Evolutionary conservation across 2,797 vertebrate genomes (phyloP).

Genomic region (Chiloscyllium punctatum): DNA sequence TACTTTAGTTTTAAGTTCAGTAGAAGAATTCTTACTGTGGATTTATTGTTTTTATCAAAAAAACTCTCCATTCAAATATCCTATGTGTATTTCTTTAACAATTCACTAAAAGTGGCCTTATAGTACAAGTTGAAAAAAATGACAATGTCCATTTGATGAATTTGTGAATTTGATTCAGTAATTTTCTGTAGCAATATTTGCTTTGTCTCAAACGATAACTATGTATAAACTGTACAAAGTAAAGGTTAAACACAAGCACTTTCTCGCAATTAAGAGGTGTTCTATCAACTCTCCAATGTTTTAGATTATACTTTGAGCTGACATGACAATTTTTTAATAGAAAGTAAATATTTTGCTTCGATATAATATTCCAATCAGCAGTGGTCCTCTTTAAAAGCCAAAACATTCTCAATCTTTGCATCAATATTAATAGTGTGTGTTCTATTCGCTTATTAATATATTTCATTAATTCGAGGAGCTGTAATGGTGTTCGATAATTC

Average conservation of each 20-base stretch:
- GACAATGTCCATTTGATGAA: not conserved
- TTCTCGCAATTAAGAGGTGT: not conserved
- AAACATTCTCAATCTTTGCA: not conserved
- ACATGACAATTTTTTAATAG: not conserved
- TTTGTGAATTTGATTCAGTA: not conserved
- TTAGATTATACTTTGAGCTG: not conserved
- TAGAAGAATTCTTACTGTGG: not conserved
- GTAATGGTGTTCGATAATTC: not conserved
- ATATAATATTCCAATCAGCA: not conserved
- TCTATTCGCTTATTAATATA: not conserved
- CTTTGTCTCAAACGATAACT: not conserved
- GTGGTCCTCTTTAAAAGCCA: not conserved
- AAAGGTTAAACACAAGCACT: not conserved
- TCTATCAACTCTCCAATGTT: not conserved
- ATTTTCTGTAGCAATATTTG: not conserved
- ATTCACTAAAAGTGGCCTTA: not conserved
- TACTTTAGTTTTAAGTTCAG: not conserved
- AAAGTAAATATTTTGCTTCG: not conserved
- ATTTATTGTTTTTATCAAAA: not conserved
- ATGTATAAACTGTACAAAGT: no score
- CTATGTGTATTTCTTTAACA: not conserved
- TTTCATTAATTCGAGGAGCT: not conserved
- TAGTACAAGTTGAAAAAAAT: not conserved
- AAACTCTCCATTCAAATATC: not conserved
- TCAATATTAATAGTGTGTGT: not conserved